phyloP scores from a whole-genome alignment of 2,888 invertebrate species.

The Campoplex capitator region DNA sequence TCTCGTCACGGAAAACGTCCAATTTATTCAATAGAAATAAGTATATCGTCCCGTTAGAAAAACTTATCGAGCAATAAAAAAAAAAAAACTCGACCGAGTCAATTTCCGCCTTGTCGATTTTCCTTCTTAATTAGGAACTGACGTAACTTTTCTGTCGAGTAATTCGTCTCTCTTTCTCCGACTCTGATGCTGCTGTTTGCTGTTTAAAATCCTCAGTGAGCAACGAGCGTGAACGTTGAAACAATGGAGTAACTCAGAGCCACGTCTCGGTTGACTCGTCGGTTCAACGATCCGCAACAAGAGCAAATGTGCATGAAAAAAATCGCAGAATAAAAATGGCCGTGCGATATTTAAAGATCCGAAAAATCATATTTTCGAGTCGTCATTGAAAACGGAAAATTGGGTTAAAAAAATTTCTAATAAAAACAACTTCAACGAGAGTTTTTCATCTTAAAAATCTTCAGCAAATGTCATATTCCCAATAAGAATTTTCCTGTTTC shows the following conservation, averaged over 20 bases:
- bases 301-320: constrained; percentile 39
- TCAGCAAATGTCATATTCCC: too few relatives aligned
- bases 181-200: constrained; percentile 29
- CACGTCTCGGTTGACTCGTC: constrained; percentile 74
- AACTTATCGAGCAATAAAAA: not conserved
- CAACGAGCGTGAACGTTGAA: constrained; percentile 69
- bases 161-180: not conserved
- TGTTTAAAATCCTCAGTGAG: constrained; percentile 44
- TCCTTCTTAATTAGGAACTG: constrained; percentile 58
- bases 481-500: not conserved
- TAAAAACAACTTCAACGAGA: too few relatives aligned
- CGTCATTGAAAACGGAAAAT: not conserved
- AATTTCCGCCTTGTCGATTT: constrained; percentile 57
- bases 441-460: too few relatives aligned
- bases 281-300: constrained; percentile 76
- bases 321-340: constrained; percentile 7
- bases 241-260: constrained; percentile 69
- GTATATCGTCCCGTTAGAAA: not conserved
- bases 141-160: constrained; percentile 29
- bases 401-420: too few relatives aligned
- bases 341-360: constrained; percentile 8
- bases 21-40: constrained; percentile 10
- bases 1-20: not conserved
- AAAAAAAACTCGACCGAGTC: constrained; percentile 18
- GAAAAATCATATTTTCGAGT: not conserved